phyloP scores from a whole-genome alignment of 2,888 invertebrate genomes.

The Patella caerulea region DNA sequence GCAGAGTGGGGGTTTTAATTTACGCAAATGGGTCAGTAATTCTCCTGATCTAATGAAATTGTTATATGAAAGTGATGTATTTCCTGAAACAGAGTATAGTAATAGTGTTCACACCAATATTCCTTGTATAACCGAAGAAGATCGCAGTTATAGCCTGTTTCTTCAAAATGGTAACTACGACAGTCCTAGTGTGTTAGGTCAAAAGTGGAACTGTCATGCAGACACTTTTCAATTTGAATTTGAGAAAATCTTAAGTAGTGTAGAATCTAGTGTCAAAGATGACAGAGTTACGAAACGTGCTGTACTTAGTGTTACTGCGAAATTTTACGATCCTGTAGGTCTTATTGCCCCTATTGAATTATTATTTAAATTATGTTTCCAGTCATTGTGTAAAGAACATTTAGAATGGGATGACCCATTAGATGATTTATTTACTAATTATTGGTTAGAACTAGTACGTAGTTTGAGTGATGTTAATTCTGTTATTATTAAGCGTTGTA shows the following conservation, averaged over 20 bases:
- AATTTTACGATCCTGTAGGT: constrained; percentile 2
- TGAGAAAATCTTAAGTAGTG: not conserved
- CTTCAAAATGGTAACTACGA: not conserved
- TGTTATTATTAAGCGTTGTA: not conserved
- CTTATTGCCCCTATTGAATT: not conserved
- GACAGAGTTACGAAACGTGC: not conserved
- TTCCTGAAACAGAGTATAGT: not conserved
- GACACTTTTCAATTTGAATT: not conserved
- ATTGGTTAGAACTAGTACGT: not conserved
- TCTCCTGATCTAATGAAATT: not conserved
- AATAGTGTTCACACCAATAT: not conserved
- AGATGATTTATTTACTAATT: no score
- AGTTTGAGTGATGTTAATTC: not conserved
- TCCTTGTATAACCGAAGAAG: not conserved
- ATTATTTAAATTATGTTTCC: not conserved
- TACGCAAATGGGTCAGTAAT: not conserved
- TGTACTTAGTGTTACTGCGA: not conserved
- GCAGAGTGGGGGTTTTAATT: not conserved
- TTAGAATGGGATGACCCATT: no score
- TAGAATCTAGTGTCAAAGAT: not conserved
- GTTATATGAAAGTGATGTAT: not conserved
- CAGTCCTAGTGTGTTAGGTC: not conserved
- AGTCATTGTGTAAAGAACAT: not conserved
- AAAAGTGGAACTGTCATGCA: not conserved
- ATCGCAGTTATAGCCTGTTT: not conserved